Evolutionary conservation across 1,140 invertebrate genomes (phyloP).

Genomic region (Oreohelix idahoensis): DNA sequence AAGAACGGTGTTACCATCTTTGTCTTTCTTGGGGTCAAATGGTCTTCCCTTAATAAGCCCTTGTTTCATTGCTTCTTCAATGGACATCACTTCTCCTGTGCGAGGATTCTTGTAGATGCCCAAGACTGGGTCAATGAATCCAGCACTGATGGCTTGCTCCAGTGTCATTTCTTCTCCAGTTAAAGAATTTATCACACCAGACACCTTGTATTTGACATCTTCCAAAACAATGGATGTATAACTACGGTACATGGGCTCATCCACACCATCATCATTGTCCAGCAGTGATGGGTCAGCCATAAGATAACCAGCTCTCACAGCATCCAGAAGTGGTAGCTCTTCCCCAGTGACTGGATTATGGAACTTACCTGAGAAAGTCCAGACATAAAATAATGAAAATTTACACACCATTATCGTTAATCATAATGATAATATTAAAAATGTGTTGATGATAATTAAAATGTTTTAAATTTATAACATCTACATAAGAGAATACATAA

Average conservation of each 20-base stretch:
- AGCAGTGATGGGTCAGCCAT: conserved; percentile 57
- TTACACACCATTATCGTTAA: no score
- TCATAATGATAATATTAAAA: no score
- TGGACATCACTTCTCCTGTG: conserved; percentile 70
- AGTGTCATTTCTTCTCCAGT: conserved; percentile 66
- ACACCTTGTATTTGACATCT: conserved; percentile 58
- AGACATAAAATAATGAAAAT: no score
- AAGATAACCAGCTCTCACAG: conserved; percentile 66
- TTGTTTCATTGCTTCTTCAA: conserved; percentile 76
- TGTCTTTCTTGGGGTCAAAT: conserved; percentile 54
- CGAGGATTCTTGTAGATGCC: conserved; percentile 64
- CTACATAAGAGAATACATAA: no score
- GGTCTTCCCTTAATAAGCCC: conserved; percentile 72
- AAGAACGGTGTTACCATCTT: conserved; percentile 83
- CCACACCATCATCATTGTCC: conserved; percentile 45
- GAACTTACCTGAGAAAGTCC: conserved; percentile 63
- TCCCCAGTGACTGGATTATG: conserved; percentile 68
- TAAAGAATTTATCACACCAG: conserved; percentile 62
- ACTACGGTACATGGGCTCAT: conserved; percentile 44
- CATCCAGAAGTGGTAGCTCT: conserved; percentile 67
- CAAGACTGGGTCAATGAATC: conserved; percentile 63
- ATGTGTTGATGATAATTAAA: no score
- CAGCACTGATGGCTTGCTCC: conserved; percentile 62
- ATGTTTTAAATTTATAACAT: no score
- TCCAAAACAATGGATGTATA: conserved; percentile 63